Evolutionary conservation across 2,797 vertebrate species (phyloP).

Genomic region (Sparidentex hasta): DNA sequence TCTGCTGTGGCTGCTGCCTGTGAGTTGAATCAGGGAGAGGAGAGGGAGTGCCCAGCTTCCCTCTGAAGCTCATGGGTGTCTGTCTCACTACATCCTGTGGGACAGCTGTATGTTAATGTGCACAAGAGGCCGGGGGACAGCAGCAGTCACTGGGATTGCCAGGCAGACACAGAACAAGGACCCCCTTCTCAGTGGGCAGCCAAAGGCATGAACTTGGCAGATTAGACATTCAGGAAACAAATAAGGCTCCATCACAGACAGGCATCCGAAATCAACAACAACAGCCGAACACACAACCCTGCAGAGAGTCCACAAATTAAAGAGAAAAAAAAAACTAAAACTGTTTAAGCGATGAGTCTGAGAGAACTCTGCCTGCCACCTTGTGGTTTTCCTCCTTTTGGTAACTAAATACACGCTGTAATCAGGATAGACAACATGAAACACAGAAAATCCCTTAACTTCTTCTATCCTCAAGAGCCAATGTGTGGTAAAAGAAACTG

Average conservation of each 20-base stretch:
- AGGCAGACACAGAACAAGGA: conserved; percentile 88
- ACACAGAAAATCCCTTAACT: conserved; percentile 2
- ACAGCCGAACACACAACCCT: conserved; percentile 62
- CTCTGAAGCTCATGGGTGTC: conserved; percentile 84
- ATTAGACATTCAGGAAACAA: conserved; percentile 94
- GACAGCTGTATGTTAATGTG: conserved; percentile 99
- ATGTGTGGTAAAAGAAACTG: conserved; percentile 8
- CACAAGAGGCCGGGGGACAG: conserved; percentile 90
- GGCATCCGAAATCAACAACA: conserved; percentile 69
- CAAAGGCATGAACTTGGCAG: conserved; percentile 92
- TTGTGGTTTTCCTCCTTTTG: conserved; percentile 47
- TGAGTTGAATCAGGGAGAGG: conserved; percentile 67
- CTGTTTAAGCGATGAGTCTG: conserved; percentile 75
- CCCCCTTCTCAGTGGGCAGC: conserved; percentile 89
- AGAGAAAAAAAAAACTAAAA: conserved; percentile 65
- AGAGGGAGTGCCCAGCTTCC: conserved; percentile 70
- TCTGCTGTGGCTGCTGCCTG: conserved; percentile 90
- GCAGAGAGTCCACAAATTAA: conserved; percentile 37
- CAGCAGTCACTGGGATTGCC: conserved; percentile 90
- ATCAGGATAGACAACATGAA: conserved; percentile 19
- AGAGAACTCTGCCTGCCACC: conserved; percentile 67
- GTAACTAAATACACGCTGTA: conserved; percentile 37
- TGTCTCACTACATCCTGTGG: conserved; percentile 86
- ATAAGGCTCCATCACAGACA: conserved; percentile 81
- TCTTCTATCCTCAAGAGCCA: conserved; percentile 7